Percentiles rank a stretch among this genome's conserved stretches.
These are phyloP conservation scores for Cephonodes hylas DNA, from an alignment of 2,888 invertebrate species.

Conservation along the genomic window DNA sequence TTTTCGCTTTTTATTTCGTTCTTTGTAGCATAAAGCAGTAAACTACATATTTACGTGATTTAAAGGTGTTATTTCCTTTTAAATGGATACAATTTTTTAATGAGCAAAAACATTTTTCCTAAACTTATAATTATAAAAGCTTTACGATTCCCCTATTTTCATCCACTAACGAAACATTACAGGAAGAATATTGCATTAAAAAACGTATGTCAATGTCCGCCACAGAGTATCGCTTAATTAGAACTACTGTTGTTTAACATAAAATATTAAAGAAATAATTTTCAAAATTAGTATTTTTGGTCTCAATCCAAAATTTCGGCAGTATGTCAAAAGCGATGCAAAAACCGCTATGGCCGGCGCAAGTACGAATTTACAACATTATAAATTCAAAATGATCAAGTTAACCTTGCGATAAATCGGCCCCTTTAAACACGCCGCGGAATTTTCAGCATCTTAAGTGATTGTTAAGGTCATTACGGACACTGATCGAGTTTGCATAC, in stretches of 20 bases:
- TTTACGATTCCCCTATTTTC: too few relatives aligned
- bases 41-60: too few relatives aligned
- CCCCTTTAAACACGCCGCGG: background rate
- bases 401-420: background rate
- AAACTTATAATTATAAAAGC: too few relatives aligned
- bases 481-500: conserved; percentile 7
- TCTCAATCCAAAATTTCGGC: background rate
- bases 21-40: too few relatives aligned
- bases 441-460: conserved; percentile 8
- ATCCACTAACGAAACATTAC: too few relatives aligned
- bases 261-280: background rate
- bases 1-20: too few relatives aligned
- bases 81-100: too few relatives aligned
- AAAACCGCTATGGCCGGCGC: background rate
- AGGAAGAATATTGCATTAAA: too few relatives aligned
- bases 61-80: too few relatives aligned
- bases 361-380: conserved; percentile 3
- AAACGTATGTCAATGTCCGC: too few relatives aligned
- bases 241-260: background rate
- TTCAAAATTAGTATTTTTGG: too few relatives aligned
- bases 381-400: conserved; percentile 3
- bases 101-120: too few relatives aligned
- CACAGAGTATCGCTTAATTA: background rate
- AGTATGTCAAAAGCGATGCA: background rate
- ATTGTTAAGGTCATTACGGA: conserved; percentile 1